Conservation (phyloP, 2,888 invertebrate species). For the Pardosa pseudoannulata region DNA sequence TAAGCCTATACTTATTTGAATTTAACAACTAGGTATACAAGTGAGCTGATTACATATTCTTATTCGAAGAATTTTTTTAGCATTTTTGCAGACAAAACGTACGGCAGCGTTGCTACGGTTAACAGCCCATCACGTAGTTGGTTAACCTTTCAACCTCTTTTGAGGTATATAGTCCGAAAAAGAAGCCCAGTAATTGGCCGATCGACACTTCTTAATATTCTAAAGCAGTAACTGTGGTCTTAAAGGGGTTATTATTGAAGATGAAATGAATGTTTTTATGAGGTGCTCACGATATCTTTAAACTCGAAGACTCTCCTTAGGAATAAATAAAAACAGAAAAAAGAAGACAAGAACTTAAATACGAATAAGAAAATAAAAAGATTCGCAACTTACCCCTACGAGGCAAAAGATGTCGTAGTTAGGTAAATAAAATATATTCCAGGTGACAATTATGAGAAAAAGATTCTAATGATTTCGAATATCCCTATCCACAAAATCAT, state of each 20-base stretch:
- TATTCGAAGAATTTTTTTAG: too few species aligned
- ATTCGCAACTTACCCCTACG: neutral
- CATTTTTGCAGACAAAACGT: too few species aligned
- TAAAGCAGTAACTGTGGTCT: constrained; percentile 28
- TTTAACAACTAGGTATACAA: too few species aligned
- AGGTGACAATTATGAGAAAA: constrained; percentile 58
- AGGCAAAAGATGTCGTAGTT: constrained; percentile 16
- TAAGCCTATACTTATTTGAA: too few species aligned
- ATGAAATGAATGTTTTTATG: constrained; percentile 42
- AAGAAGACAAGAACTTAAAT: constrained; percentile 8
- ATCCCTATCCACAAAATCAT: constrained; percentile 51
- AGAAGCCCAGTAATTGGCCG: constrained; percentile 18
- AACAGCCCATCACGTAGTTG: too few species aligned
- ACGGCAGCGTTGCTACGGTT: too few species aligned
- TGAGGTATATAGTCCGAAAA: constrained; percentile 20
- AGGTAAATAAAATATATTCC: constrained; percentile 45
- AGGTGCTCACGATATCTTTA: constrained; percentile 11
- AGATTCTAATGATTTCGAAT: constrained; percentile 59
- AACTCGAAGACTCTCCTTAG: constrained; percentile 9
- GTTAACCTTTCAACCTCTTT: constrained; percentile 28
- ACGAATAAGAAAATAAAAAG: constrained; percentile 13
- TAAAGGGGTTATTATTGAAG: constrained; percentile 34
- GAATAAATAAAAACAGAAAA: constrained; percentile 41
- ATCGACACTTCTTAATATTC: constrained; percentile 34
- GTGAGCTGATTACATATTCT: too few species aligned